These are phyloP conservation scores for Etheostoma cragini DNA, from an alignment of 2,113 vertebrate genomes.

Conservation along the genomic window DNA sequence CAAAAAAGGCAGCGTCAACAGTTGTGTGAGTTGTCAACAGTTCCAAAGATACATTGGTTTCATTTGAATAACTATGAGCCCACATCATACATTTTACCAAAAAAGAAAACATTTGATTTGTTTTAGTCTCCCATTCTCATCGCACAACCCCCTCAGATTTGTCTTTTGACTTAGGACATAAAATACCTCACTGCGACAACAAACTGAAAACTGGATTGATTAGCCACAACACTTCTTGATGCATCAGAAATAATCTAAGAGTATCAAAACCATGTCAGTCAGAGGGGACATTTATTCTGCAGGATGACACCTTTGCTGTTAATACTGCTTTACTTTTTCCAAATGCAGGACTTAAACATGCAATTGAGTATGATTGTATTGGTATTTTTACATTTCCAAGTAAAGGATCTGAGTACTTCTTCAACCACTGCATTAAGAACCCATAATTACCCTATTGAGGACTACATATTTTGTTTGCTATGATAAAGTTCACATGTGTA, in stretches of 20 bases:
- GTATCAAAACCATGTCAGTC: background rate
- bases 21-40: background rate
- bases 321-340: background rate
- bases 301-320: background rate
- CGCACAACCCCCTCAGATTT: background rate
- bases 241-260: background rate
- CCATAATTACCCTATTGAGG: background rate
- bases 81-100: background rate
- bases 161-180: background rate
- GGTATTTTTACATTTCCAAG: background rate
- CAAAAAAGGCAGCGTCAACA: background rate
- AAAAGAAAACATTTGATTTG: no score
- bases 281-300: background rate
- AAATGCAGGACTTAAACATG: background rate
- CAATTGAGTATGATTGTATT: background rate
- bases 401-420: background rate
- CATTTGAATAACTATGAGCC: no score
- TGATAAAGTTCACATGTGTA: background rate
- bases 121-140: background rate
- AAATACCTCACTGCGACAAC: background rate
- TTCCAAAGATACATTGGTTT: background rate
- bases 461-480: background rate
- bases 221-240: background rate
- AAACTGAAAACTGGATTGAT: background rate
- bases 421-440: background rate